These are phyloP conservation scores for Hoplostethus mediterraneus DNA, from an alignment of 2,797 vertebrate species.

Conservation along the genomic window DNA sequence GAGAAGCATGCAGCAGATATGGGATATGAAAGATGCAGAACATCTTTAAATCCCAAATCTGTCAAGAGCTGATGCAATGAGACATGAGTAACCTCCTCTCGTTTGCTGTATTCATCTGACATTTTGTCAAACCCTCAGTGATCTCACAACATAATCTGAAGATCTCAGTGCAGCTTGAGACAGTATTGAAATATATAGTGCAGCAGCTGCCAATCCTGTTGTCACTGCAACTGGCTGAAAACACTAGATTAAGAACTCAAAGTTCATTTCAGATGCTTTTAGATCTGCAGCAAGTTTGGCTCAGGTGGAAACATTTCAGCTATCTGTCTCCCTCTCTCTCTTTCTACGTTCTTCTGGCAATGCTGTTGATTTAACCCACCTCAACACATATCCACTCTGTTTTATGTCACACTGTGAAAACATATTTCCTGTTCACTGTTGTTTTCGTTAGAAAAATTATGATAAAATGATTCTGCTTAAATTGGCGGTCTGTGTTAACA, in stretches of 20 bases:
- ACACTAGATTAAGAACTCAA: too few relatives aligned
- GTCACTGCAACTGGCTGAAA: too few relatives aligned
- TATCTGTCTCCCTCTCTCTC: neutral
- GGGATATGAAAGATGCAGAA: neutral
- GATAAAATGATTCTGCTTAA: neutral
- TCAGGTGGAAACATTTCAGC: neutral
- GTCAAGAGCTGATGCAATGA: slow-evolving; percentile 12
- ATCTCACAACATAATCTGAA: slow-evolving; percentile 28
- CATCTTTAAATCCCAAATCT: neutral
- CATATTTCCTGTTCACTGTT: neutral
- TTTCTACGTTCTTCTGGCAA: neutral
- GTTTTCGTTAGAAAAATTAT: too few relatives aligned
- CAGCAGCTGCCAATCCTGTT: too few relatives aligned
- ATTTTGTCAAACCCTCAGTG: slow-evolving; percentile 10
- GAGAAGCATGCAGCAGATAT: slow-evolving; percentile 38
- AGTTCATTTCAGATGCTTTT: too few relatives aligned
- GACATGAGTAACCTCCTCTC: slow-evolving; percentile 27
- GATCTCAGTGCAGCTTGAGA: neutral
- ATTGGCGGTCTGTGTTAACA: neutral
- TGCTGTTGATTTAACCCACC: slow-evolving; percentile 11
- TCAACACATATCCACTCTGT: slow-evolving; percentile 6
- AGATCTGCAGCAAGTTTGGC: too few relatives aligned
- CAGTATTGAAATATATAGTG: neutral
- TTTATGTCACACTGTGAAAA: too few relatives aligned
- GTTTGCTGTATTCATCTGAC: slow-evolving; percentile 15